Evolutionary conservation across 1,140 invertebrate species (phyloP).

Genomic region (Drosophila prosaltans): DNA sequence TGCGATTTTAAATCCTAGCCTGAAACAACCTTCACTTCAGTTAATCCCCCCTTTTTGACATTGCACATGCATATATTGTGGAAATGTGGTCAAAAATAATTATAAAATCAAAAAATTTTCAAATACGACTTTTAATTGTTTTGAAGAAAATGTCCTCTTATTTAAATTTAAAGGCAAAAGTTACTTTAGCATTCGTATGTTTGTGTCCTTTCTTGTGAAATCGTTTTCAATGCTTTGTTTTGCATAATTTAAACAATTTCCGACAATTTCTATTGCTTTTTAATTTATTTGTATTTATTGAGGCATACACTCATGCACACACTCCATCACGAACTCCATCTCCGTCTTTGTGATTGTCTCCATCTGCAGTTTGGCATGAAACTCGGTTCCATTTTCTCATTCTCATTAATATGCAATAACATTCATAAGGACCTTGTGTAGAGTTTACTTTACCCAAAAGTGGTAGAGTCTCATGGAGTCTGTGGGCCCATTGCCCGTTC

Average conservation of each 20-base stretch:
- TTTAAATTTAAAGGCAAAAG: not conserved
- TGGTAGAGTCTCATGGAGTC: constrained; percentile 24
- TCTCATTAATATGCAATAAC: constrained; percentile 66
- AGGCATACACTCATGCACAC: constrained; percentile 38
- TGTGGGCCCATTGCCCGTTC: constrained; percentile 15
- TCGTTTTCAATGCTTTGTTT: constrained; percentile 37
- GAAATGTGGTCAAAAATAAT: not conserved
- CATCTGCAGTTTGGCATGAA: not conserved
- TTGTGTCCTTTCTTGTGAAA: constrained; percentile 9
- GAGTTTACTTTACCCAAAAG: constrained; percentile 35
- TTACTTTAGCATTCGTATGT: not conserved
- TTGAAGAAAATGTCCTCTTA: not conserved
- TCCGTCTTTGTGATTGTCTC: not conserved
- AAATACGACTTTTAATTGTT: not conserved
- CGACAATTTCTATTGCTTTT: constrained; percentile 35
- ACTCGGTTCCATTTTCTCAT: constrained; percentile 19
- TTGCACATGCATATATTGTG: not conserved
- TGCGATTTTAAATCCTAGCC: not conserved
- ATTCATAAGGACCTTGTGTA: constrained; percentile 35
- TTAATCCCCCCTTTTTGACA: not conserved
- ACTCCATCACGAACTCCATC: not conserved
- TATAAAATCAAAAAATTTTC: not conserved
- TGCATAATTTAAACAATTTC: constrained; percentile 40
- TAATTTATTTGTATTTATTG: constrained; percentile 67
- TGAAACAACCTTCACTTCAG: not conserved